Percentiles rank a stretch among this genome's conserved stretches.
phyloP scores from a whole-genome alignment of 2,888 invertebrate species.

The Acrocyrtus sp. region DNA sequence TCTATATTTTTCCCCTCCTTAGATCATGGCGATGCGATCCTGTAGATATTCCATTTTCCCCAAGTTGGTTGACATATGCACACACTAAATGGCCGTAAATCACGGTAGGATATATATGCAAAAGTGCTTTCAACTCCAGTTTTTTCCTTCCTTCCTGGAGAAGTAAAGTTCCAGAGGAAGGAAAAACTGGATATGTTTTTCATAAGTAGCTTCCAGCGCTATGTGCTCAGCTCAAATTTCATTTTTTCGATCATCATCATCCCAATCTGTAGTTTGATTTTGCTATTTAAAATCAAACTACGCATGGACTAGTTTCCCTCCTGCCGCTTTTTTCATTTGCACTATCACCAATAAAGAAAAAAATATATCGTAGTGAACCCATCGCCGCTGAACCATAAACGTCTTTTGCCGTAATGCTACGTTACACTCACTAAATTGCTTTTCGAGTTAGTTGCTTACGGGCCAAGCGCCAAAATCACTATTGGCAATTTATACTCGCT shows the following conservation, averaged over 20 bases:
- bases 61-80: too few species aligned
- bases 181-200: too few species aligned
- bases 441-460: neutral
- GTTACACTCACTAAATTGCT: neutral
- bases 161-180: too few species aligned
- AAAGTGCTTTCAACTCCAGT: too few species aligned
- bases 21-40: too few species aligned
- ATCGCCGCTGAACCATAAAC: neutral
- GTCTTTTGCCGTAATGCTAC: neutral
- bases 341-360: neutral
- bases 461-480: conserved; percentile 4
- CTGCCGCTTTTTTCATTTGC: neutral
- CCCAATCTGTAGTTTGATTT: too few species aligned
- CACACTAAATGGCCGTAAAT: too few species aligned
- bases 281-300: too few species aligned
- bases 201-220: neutral
- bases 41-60: too few species aligned
- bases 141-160: too few species aligned
- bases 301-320: neutral
- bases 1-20: too few species aligned
- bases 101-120: too few species aligned
- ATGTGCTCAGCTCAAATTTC: neutral
- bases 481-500: conserved; percentile 2
- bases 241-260: neutral
- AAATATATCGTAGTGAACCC: neutral